These are phyloP conservation scores for Pelosia muscerda DNA, from an alignment of 2,888 invertebrate species.

Conservation along the genomic window DNA sequence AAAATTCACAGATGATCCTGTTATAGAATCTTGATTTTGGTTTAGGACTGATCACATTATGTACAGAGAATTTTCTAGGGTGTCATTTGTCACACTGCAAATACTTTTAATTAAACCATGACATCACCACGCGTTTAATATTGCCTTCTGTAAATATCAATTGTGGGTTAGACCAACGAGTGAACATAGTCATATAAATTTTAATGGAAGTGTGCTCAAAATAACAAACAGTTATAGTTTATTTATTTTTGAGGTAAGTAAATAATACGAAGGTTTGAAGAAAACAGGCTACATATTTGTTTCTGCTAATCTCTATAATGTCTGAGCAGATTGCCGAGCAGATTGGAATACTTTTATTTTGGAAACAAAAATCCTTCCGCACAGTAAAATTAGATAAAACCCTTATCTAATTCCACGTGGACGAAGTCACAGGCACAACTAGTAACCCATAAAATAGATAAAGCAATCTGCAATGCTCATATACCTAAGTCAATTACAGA, in stretches of 20 bases:
- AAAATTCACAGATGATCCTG: too few species aligned
- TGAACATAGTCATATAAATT: not conserved
- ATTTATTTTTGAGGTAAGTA: not conserved
- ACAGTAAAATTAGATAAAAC: not conserved
- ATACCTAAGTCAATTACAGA: conserved; percentile 11
- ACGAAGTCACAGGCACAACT: too few species aligned
- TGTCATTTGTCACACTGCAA: conserved; percentile 55
- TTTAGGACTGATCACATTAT: too few species aligned
- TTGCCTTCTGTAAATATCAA: conserved; percentile 21
- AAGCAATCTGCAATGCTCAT: not conserved
- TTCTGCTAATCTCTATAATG: not conserved
- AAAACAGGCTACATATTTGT: not conserved
- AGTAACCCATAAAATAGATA: not conserved
- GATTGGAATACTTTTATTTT: not conserved
- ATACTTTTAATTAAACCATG: conserved; percentile 63
- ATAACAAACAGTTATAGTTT: not conserved
- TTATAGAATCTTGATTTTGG: too few species aligned
- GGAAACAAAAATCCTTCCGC: not conserved
- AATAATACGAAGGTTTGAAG: not conserved
- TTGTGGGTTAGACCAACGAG: conserved; percentile 23
- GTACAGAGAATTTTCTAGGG: conserved; percentile 13
- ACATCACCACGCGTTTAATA: conserved; percentile 56
- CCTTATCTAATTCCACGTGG: too few species aligned
- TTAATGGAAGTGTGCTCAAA: not conserved
- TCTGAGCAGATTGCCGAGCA: not conserved